phyloP scores from a whole-genome alignment of 2,797 vertebrate species.

The Danio jaintianensis region DNA sequence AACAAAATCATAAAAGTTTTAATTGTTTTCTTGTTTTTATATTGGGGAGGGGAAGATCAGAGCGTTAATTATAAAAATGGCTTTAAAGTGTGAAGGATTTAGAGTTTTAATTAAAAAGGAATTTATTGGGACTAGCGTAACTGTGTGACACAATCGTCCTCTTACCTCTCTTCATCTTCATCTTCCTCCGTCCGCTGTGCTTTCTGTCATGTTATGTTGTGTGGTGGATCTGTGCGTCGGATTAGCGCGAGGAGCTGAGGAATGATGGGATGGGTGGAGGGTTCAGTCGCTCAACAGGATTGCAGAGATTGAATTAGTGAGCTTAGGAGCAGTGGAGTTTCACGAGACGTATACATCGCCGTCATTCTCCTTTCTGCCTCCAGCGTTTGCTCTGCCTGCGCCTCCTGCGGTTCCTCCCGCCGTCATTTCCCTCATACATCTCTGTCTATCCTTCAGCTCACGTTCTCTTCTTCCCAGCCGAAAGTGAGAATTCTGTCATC shows the following conservation, averaged over 20 bases:
- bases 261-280: constrained; percentile 52
- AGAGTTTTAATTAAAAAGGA: constrained; percentile 84
- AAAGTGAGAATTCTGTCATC: constrained; percentile 36
- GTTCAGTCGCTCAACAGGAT: constrained; percentile 70
- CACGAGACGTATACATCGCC: constrained; percentile 9
- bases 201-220: constrained; percentile 39
- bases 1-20: constrained; percentile 78
- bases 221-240: constrained; percentile 69
- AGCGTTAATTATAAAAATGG: constrained; percentile 81
- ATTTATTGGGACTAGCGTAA: constrained; percentile 71
- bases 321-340: constrained; percentile 64
- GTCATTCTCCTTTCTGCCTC: constrained; percentile 24
- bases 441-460: constrained; percentile 29
- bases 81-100: constrained; percentile 83
- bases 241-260: constrained; percentile 69
- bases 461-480: constrained; percentile 14
- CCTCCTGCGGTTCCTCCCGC: constrained; percentile 25
- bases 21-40: constrained; percentile 75
- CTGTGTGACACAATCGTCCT: constrained; percentile 64
- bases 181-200: constrained; percentile 7
- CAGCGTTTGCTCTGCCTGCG: constrained; percentile 52
- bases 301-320: constrained; percentile 76
- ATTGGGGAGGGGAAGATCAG: constrained; percentile 68
- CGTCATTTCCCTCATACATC: constrained; percentile 20
- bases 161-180: constrained; percentile 19